Evolutionary conservation across 2,113 vertebrate species (phyloP).

Genomic region (Australoheros scitulus): DNA sequence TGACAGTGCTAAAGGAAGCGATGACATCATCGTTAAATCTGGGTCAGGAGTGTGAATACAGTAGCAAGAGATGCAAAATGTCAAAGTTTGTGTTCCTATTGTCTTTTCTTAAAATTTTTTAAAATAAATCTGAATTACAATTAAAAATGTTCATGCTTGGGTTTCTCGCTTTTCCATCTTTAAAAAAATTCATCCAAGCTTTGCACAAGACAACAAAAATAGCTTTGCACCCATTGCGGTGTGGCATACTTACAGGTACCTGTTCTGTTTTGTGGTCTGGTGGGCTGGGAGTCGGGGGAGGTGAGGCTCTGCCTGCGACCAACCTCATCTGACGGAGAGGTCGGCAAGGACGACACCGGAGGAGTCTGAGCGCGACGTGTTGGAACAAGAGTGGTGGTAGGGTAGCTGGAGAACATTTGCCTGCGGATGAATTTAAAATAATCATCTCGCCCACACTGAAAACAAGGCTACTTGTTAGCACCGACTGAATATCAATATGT

Average conservation of each 20-base stretch:
- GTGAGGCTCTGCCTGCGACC: conserved; percentile 94
- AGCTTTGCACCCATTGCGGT: not conserved
- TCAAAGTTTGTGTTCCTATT: not conserved
- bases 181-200: not conserved
- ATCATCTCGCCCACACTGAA: not conserved
- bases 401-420: conserved; percentile 99
- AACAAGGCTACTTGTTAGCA: not conserved
- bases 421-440: conserved; percentile 67
- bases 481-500: not conserved
- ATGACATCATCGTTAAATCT: not conserved
- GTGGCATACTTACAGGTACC: conserved; percentile 77
- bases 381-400: conserved; percentile 91
- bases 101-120: too few relatives aligned
- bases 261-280: conserved; percentile 87
- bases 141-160: not conserved
- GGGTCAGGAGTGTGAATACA: not conserved
- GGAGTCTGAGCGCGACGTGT: conserved; percentile 94
- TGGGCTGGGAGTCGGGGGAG: conserved; percentile 93
- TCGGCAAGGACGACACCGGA: conserved; percentile 93
- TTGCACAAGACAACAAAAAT: not conserved
- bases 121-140: not conserved
- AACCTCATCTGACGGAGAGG: conserved; percentile 94
- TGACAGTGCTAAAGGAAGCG: conserved; percentile 84
- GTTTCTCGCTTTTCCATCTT: not conserved
- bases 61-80: not conserved